Evolutionary conservation across 2,113 vertebrate genomes (phyloP).

Genomic region (Eira barbara): DNA sequence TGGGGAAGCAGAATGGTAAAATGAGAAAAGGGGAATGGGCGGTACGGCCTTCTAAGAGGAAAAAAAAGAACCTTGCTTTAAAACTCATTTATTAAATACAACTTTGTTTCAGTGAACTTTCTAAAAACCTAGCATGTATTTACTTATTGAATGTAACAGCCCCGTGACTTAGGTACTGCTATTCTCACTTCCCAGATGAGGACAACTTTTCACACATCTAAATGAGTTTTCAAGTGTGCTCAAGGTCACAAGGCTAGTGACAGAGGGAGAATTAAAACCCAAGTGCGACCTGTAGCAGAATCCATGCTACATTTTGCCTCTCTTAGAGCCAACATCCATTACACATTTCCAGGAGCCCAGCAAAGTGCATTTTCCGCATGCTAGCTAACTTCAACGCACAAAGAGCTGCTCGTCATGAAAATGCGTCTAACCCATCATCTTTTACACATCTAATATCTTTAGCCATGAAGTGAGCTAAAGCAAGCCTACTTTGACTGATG

Average conservation of each 20-base stretch:
- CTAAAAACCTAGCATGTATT: conserved; percentile 15
- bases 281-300: neutral
- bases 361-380: neutral
- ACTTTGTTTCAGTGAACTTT: neutral
- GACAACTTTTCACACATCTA: neutral
- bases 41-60: neutral
- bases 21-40: neutral
- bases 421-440: neutral
- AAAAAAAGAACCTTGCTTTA: neutral
- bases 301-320: neutral
- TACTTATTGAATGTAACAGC: neutral
- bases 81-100: conserved; percentile 44
- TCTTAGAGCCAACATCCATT: neutral
- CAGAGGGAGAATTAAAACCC: conserved; percentile 18
- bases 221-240: neutral
- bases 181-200: neutral
- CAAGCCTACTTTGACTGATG: neutral
- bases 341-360: neutral
- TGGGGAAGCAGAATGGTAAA: neutral
- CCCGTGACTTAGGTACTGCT: neutral
- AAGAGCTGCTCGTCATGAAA: neutral
- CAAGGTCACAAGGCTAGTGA: neutral
- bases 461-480: neutral
- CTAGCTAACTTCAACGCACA: neutral
- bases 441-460: neutral